Base-by-base conservation (phyloP, 2,797 vertebrate genomes). In the Galago senegalensis region DNA sequence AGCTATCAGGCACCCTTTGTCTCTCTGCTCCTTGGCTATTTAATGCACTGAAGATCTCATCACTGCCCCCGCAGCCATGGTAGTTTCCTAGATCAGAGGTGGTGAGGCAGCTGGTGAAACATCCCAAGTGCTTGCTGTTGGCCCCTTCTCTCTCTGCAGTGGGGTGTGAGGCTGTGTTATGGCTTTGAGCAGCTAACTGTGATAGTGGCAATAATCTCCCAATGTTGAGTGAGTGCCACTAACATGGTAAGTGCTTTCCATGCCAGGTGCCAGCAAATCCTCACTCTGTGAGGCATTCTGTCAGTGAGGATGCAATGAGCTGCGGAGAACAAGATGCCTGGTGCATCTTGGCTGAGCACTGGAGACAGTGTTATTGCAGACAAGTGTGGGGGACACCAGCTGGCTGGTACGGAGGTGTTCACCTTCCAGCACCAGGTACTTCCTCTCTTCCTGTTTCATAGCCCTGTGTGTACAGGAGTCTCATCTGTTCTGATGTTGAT, bases 1-100 rank as follows among this genome's bases (percentile, higher is more conserved):
- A 73, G 46, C 63, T 21, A 0, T 37, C 12, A 7, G 2, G 7
- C 20, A 2, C 37, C 37, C 21, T 40, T 25, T 1, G 14, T n/a
- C 9, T 4, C 20, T 56, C 56, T 37, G 25, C 61, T 84, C 49
- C 25, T 85, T 34, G 65, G 6, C 60, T 92, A 17, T 89, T 70
- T 23, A 61, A 73, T 80, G 61, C 27, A 9, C 21, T 37, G 73
- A 77, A 46, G 75, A 17, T 20, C 14, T 20, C 40, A 18, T 43
- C 63, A 12, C 37, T 46, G 92, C 84, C 49, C 14, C 69, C 63
- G 49, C 3, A 5, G 37, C 49, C 4, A 43, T 46, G 37, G 18
- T 18, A n/a, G 40, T 37, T 73, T 23, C 49, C 82, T 90, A 12
- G 5, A 0, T 88, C 25, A 25, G 61, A 75, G 40, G 43, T 49